phyloP scores from a whole-genome alignment of 2,113 vertebrate genomes.

The Uria lomvia region DNA sequence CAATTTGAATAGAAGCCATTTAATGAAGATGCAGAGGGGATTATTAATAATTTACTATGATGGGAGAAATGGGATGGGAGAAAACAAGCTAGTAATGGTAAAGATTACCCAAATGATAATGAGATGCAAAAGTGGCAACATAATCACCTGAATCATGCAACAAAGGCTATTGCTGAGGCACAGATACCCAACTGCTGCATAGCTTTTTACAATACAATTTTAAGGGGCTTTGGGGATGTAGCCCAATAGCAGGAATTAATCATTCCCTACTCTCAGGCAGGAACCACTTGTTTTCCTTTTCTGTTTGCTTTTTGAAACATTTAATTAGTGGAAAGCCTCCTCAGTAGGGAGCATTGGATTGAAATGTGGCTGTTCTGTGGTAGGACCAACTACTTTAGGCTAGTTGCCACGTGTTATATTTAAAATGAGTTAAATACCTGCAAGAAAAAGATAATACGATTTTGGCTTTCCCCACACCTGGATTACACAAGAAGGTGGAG shows the following conservation, averaged over 20 bases:
- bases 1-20: conserved; percentile 50
- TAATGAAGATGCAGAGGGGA: conserved; percentile 45
- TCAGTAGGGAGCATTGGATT: neutral
- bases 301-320: neutral
- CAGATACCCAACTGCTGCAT: neutral
- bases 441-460: neutral
- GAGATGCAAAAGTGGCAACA: neutral
- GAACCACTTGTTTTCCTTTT: neutral
- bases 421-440: neutral
- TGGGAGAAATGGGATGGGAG: neutral
- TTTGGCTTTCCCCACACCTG: neutral
- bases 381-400: neutral
- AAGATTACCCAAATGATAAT: conserved; percentile 7
- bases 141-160: neutral
- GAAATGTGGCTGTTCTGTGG: neutral
- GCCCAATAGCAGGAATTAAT: neutral
- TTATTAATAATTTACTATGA: conserved; percentile 55
- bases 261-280: neutral
- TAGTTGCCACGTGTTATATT: neutral
- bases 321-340: neutral
- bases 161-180: neutral
- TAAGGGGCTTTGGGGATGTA: neutral
- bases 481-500: neutral
- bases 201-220: neutral
- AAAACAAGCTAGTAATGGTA: conserved; percentile 33